These are phyloP conservation scores for Aplysina aerophoba DNA, from an alignment of 37 sponge, comb jelly and placozoan genomes.

Conservation along the genomic window DNA sequence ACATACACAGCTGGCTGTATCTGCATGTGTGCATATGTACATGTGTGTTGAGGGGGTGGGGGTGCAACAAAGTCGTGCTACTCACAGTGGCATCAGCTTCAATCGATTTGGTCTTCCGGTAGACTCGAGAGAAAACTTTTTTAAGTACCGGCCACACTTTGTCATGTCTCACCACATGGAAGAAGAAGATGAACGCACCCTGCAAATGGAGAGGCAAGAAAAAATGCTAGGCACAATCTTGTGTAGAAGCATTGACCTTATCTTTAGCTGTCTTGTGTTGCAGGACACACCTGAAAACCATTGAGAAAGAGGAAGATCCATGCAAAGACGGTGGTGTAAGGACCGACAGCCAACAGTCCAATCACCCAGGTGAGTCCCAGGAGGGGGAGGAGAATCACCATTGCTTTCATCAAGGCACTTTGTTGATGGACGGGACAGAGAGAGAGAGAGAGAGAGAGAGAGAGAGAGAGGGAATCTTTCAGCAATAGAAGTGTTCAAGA, in stretches of 20 bases:
- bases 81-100: neutral
- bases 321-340: slow-evolving; percentile 30
- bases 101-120: neutral
- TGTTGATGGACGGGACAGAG: too few relatives aligned
- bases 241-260: neutral
- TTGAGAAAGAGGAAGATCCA: slow-evolving; percentile 36
- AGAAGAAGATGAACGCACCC: slow-evolving; percentile 39
- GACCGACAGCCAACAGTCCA: slow-evolving; percentile 24
- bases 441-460: too few relatives aligned
- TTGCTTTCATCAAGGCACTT: slow-evolving; percentile 19
- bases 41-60: too few relatives aligned
- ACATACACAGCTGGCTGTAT: too few relatives aligned
- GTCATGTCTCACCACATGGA: slow-evolving; percentile 13
- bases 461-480: too few relatives aligned
- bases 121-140: neutral
- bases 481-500: too few relatives aligned
- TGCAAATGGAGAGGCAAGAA: neutral
- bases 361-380: slow-evolving; percentile 33
- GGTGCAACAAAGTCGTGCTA: neutral
- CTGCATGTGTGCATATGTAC: too few relatives aligned
- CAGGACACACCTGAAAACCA: slow-evolving; percentile 9
- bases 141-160: slow-evolving; percentile 22
- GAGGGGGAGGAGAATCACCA: slow-evolving; percentile 16
- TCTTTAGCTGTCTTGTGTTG: neutral
- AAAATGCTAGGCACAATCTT: neutral